Base-by-base conservation (phyloP, 2,888 invertebrate species). In the Fabriciana adippe region DNA sequence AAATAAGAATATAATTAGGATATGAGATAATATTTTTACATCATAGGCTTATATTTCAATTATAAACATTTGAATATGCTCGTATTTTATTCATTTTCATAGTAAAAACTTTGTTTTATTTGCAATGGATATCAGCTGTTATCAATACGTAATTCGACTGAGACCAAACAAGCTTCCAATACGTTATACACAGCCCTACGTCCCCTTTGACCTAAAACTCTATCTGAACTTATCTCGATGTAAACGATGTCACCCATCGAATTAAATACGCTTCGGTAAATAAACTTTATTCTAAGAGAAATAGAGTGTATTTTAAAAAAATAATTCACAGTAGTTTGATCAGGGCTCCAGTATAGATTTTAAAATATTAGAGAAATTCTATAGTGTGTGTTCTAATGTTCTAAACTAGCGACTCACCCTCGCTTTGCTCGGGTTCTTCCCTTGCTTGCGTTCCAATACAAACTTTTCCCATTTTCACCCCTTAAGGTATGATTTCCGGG, bases 151-250 rank as follows among this genome's bases (percentile, higher is more conserved):
- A 81, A 82, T 83, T 78, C 78, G 74, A 76, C 78, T 77, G 74
- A 79, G 76, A 76, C 77, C 75, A 70, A 74, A 72, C 71, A 75
- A 70, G 77, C 77, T 75, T 73, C 75, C 77, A 78, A 78, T 81
- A 80, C 80, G 75, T 77, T 79, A 81, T 83, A 81, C 80, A 85
- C 77, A 79, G 76, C 79, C 78, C 75, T 81, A 79, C 76, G 80
- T 78, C 78, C 81, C 80, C 81, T 80, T 80, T 81, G 87, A 89
- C 88, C 89, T 87, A 87, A 90, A 88, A 86, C 85, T 79, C 78
- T 78, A 86, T 86, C 83, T 80, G 78, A 84, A 87, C 80, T 87
- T 89, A 89, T 89, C 86, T 88, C 64, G 82, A 85, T 82, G 83
- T 84, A 85, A 86, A 85, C 84, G 82, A 83, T 82, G 83, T 79